A percentile compares a stretch with the other conserved stretches of the same genome.
phyloP scores from a whole-genome alignment of 2,797 vertebrate genomes.

The Malurus splendens region DNA sequence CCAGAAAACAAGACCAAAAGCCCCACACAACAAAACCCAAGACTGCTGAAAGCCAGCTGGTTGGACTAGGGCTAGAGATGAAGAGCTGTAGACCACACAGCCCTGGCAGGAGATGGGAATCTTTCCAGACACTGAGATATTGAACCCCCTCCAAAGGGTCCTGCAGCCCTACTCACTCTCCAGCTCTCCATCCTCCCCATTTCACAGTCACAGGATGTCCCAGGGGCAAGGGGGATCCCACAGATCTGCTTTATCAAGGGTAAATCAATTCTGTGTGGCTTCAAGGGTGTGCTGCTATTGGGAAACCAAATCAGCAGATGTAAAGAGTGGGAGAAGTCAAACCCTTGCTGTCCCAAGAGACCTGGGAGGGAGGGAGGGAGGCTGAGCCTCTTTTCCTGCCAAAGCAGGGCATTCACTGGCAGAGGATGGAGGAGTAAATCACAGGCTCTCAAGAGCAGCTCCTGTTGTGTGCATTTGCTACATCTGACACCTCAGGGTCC shows the following conservation, averaged over 20 bases:
- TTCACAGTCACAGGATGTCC: accelerated
- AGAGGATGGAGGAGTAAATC: not conserved
- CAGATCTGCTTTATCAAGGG: not conserved
- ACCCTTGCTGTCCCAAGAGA: not conserved
- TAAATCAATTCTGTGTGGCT: accelerated
- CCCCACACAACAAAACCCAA: accelerated
- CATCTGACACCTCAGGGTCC: not conserved
- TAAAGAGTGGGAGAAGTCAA: not conserved
- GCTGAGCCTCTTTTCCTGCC: not conserved
- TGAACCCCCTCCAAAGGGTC: not conserved
- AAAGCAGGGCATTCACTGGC: accelerated
- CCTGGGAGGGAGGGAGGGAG: not conserved
- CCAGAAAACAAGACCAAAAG: accelerated
- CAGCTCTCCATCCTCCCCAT: not conserved
- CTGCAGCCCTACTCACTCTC: accelerated
- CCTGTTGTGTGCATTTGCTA: not conserved
- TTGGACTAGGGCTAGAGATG: not conserved
- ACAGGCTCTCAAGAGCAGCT: not conserved
- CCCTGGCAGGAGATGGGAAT: not conserved
- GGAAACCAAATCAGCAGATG: not conserved
- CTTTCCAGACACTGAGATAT: not conserved
- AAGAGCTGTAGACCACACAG: not conserved
- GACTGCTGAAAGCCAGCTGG: not conserved
- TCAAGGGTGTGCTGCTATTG: not conserved
- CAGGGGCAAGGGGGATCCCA: accelerated